These are phyloP conservation scores for Mesocricetus auratus DNA, from an alignment of 2,113 vertebrate species.

Conservation along the genomic window DNA sequence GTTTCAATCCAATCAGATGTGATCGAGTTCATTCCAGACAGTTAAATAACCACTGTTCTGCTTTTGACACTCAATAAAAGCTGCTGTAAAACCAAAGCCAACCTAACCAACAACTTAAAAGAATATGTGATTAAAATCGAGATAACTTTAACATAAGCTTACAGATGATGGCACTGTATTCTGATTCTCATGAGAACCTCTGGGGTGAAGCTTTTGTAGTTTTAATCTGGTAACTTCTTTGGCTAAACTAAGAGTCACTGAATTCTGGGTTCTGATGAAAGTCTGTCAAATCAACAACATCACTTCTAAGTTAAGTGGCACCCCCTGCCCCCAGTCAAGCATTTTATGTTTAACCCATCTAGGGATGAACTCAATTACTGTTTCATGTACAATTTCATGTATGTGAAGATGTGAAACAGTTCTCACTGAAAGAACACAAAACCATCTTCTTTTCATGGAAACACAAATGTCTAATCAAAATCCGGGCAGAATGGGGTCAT, in stretches of 20 bases:
- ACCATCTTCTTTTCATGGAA: slow-evolving; percentile 13
- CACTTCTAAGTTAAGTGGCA: not conserved
- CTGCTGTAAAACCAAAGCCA: not conserved
- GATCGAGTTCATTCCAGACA: not conserved
- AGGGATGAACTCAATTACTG: not conserved
- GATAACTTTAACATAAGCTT: not conserved
- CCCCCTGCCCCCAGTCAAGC: not conserved
- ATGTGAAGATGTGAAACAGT: not conserved
- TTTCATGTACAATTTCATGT: not conserved
- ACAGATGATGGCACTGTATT: not conserved
- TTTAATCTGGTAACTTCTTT: not conserved
- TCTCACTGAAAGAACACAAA: not conserved
- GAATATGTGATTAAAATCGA: not conserved
- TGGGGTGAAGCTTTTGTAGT: not conserved
- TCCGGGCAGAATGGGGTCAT: not conserved
- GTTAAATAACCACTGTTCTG: not conserved
- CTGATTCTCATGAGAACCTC: not conserved
- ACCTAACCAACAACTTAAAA: not conserved
- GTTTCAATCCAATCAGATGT: slow-evolving; percentile 26
- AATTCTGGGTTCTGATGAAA: not conserved
- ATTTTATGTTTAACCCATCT: not conserved
- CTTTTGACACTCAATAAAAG: not conserved
- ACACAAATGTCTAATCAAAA: slow-evolving; percentile 14
- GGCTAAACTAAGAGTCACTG: not conserved
- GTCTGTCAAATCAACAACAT: not conserved